phyloP scores from a whole-genome alignment of 2,888 invertebrate genomes.

The Branchinecta sandiegonensis region DNA sequence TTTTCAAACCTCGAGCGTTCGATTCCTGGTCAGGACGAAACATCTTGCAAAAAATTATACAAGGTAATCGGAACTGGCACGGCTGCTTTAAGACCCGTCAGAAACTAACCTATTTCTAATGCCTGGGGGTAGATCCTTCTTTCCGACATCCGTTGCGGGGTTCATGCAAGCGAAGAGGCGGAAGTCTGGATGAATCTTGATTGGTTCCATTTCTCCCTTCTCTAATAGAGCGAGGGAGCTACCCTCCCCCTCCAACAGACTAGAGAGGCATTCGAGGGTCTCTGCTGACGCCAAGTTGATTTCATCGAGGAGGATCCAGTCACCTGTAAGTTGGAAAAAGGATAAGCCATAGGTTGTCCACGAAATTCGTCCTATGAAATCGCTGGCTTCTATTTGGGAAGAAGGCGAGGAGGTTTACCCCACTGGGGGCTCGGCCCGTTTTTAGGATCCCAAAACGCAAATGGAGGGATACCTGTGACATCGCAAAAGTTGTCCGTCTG shows the following conservation, averaged over 20 bases:
- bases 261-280: constrained; percentile 84
- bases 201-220: constrained; percentile 70
- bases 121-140: constrained; percentile 83
- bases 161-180: constrained; percentile 99
- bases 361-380: background rate
- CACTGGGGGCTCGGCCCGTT: no score
- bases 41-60: no score
- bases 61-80: background rate
- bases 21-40: no score
- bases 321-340: constrained; percentile 40
- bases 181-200: constrained; percentile 68
- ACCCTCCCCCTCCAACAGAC: constrained; percentile 64
- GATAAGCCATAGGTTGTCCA: no score
- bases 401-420: background rate
- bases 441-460: no score
- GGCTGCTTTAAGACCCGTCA: background rate
- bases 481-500: no score
- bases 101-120: constrained; percentile 57
- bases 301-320: constrained; percentile 95
- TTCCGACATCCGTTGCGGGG: constrained; percentile 96
- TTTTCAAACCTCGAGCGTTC: no score
- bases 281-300: constrained; percentile 95
- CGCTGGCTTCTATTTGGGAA: constrained; percentile 15
- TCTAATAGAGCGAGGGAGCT: constrained; percentile 73
- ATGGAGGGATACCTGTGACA: no score